Evolutionary conservation across 2,797 vertebrate species (phyloP), one percentile per base, ranked within the genome.

Genomic region (Etheostoma nigrum): DNA sequence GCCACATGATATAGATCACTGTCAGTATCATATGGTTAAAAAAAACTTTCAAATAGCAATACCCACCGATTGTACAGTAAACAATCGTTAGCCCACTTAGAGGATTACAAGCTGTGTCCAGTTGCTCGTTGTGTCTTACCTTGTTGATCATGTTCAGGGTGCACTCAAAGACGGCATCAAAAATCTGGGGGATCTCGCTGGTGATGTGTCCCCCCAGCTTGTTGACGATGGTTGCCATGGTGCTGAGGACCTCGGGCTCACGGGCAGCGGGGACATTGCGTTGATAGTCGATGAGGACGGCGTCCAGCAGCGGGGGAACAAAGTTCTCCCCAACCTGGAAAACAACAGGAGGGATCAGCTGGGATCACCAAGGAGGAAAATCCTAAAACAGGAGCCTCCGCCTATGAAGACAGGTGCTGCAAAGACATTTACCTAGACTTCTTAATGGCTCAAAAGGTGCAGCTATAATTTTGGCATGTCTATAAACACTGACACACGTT

Each of bases 61-160:
- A 30, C 4, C 4, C 8, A 19, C 21, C 16, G 15, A 51, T 51
- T 8, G 13, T 2, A 2, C 30, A 16, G 21, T 21, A 11, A 65
- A 33, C 30, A 3, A 27, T 30, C 16, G 47, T 66, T 21, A 42
- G n/a, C 1, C 13, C 57, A 14, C 7, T 36, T 13, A 13, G 12
- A 3, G 11, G 19, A 40, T 13, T 9, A 25, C 2, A 25, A 66
- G 23, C 4, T 25, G 45, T 1, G 23, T 48, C 30, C 33, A 11
- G 47, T 1, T 3, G 36, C 33, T 59, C 18, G 0, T 0, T 5
- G 11, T 11, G 36, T 5, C 81, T 82, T 90, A 98, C 98, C 96
- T 99, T 99, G 93, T 99, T 99, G 94, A 99, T 99, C 98, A 99
- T 99, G 93, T 99, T 99, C 68, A 99, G 95, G 0, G 98, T 99